Evolutionary conservation across 1,140 invertebrate genomes (phyloP).

Genomic region (Batillaria attramentaria): DNA sequence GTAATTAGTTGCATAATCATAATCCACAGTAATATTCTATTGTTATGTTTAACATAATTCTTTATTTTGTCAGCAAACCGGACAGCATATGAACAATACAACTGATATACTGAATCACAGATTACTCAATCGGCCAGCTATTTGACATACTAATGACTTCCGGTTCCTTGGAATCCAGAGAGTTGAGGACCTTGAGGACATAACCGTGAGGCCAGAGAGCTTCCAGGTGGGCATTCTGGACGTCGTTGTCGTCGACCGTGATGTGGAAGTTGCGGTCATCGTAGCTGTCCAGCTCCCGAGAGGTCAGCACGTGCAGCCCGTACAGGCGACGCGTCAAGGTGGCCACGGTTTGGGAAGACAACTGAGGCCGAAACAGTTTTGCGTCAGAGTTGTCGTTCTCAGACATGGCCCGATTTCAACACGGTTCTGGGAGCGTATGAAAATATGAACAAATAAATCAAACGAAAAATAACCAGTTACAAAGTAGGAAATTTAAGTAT

Average conservation of each 20-base stretch:
- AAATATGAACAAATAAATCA: too few relatives aligned
- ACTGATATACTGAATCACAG: too few relatives aligned
- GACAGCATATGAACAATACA: too few relatives aligned
- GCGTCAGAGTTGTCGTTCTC: too few relatives aligned
- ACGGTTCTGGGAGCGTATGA: too few relatives aligned
- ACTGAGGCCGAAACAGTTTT: conserved; percentile 38
- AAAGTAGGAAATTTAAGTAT: too few relatives aligned
- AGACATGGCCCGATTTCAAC: too few relatives aligned
- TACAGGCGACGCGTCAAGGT: conserved; percentile 79
- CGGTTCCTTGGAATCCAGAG: conserved; percentile 81
- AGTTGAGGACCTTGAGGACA: conserved; percentile 86
- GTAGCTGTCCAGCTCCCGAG: conserved; percentile 82
- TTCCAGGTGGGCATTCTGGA: conserved; percentile 37
- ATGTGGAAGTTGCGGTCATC: conserved; percentile 85
- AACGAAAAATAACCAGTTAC: too few relatives aligned
- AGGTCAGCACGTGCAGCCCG: conserved; percentile 78
- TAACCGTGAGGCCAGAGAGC: conserved; percentile 76
- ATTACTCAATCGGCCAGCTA: background rate
- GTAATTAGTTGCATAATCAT: too few relatives aligned
- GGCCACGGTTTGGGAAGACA: conserved; percentile 50
- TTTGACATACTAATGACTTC: conserved; percentile 74
- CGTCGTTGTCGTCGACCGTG: conserved; percentile 48
- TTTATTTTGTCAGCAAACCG: too few relatives aligned
- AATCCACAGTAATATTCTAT: too few relatives aligned
- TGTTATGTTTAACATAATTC: too few relatives aligned